Base-by-base conservation (phyloP, 2,797 vertebrate genomes). In the Artibeus jamaicensis region DNA sequence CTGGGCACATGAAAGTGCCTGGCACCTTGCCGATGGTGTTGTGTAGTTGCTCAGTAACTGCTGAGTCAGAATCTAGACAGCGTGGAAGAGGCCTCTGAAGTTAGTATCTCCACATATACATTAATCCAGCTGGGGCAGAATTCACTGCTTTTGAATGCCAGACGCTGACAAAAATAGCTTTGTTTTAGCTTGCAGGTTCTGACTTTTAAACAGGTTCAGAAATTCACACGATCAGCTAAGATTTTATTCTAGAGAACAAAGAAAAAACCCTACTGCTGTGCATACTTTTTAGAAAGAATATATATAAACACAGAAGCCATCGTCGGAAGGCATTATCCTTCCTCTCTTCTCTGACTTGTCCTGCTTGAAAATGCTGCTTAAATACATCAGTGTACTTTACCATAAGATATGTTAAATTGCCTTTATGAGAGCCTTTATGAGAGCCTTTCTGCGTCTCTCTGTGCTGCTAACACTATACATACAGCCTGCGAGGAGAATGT, bases 101-200 rank as follows among this genome's bases (percentile, higher is more conserved):
- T 92, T 95, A 94, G 46, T 29, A 21, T 96, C 73, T 96, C 96
- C 89, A 93, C 96, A 93, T 97, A 62, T 55, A 81, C 82, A 85
- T 96, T 85, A 96, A 96, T 96, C 86, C 86, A 96, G 29, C 89
- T 97, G 92, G 55, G 93, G 26, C 57, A 89, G 73, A 89, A 96
- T 96, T 96, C 96, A 92, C 95, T 91, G 44, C 3, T 89, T 83
- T 96, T 89, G 62, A 96, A 97, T 96, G 93, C 88, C 91, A 96
- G 92, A 92, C 78, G 89, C 83, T 37, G 57, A 85, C 77, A 59
- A 82, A 96, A 96, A 96, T 96, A 96, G 79, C 92, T 97, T 96
- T 96, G 92, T 96, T 97, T 96, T 83, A 90, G 86, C 90, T 96
- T 87, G 44, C 92, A 96, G 88, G 82, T 93, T 97, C 90, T 95